A percentile compares a stretch with the other conserved stretches of the same genome.
Conservation (phyloP, 2,113 vertebrate species). For the Brachirus orientalis region DNA sequence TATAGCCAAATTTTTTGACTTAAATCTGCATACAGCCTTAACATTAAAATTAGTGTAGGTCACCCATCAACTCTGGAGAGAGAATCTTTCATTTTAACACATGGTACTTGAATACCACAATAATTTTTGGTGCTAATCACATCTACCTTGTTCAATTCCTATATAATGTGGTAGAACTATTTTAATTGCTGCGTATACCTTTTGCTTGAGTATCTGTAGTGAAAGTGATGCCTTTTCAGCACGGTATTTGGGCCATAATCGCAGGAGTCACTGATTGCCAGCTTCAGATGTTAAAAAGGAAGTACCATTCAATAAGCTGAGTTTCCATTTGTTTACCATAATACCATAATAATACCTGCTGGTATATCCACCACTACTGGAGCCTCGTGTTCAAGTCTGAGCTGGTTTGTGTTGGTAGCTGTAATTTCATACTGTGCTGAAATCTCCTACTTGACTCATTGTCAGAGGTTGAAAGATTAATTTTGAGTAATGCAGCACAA, state of each 20-base stretch:
- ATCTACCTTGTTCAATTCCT: neutral
- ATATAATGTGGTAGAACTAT: neutral
- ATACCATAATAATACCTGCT: slow-evolving; percentile 15
- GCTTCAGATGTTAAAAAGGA: slow-evolving; percentile 17
- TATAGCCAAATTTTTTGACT: too few species aligned
- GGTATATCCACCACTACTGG: too few species aligned
- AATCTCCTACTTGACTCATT: slow-evolving; percentile 12
- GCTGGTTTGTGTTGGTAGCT: slow-evolving; percentile 23
- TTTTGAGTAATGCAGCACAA: neutral
- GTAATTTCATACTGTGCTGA: slow-evolving; percentile 29
- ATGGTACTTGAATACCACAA: neutral
- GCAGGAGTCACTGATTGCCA: neutral
- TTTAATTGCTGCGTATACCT: neutral
- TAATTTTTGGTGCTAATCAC: slow-evolving; percentile 37
- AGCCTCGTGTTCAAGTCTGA: slow-evolving; percentile 13
- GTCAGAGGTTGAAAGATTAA: slow-evolving; percentile 2
- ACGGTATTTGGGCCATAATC: slow-evolving; percentile 33
- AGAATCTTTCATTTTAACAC: neutral
- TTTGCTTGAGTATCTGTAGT: slow-evolving; percentile 12
- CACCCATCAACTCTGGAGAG: neutral
- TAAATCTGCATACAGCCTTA: neutral
- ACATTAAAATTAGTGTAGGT: neutral
- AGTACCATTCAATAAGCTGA: slow-evolving; percentile 1
- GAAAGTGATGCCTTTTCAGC: slow-evolving; percentile 6
- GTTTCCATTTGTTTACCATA: slow-evolving; percentile 10